phyloP scores from a whole-genome alignment of 2,888 invertebrate species.

The Lissocephala sabroskyi region DNA sequence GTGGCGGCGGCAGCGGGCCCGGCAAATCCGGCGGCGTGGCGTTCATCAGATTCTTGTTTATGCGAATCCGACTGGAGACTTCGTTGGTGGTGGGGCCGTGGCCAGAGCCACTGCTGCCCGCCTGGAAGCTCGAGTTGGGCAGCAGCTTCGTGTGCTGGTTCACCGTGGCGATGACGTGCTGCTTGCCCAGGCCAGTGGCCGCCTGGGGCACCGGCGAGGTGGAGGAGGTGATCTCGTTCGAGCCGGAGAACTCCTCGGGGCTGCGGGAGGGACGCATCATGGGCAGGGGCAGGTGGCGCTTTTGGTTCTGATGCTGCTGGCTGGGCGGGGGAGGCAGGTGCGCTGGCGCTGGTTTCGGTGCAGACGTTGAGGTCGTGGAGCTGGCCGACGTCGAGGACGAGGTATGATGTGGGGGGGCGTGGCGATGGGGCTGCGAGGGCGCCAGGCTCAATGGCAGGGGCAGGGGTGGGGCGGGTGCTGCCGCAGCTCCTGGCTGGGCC shows the following conservation, averaged over 20 bases:
- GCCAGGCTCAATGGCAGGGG: conserved; percentile 36
- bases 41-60: conserved; percentile 70
- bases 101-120: conserved; percentile 32
- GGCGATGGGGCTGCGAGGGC: conserved; percentile 38
- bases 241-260: conserved; percentile 75
- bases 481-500: no score
- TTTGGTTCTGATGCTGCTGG: conserved; percentile 27
- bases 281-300: not conserved
- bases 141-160: conserved; percentile 69
- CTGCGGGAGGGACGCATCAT: conserved; percentile 44
- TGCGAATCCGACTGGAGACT: conserved; percentile 69
- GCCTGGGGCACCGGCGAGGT: conserved; percentile 75
- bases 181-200: conserved; percentile 30
- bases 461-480: no score
- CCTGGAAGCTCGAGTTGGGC: conserved; percentile 39
- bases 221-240: conserved; percentile 79
- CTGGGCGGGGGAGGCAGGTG: conserved; percentile 29
- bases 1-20: conserved; percentile 33
- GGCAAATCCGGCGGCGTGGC: conserved; percentile 36
- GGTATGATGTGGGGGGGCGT: conserved; percentile 44
- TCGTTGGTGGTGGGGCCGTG: conserved; percentile 40
- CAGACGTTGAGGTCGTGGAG: conserved; percentile 12
- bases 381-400: conserved; percentile 29
- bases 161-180: conserved; percentile 68
- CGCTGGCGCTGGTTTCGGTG: conserved; percentile 35